These are phyloP conservation scores for Ranitomeya imitator DNA, from an alignment of 2,113 vertebrate genomes.

Conservation along the genomic window DNA sequence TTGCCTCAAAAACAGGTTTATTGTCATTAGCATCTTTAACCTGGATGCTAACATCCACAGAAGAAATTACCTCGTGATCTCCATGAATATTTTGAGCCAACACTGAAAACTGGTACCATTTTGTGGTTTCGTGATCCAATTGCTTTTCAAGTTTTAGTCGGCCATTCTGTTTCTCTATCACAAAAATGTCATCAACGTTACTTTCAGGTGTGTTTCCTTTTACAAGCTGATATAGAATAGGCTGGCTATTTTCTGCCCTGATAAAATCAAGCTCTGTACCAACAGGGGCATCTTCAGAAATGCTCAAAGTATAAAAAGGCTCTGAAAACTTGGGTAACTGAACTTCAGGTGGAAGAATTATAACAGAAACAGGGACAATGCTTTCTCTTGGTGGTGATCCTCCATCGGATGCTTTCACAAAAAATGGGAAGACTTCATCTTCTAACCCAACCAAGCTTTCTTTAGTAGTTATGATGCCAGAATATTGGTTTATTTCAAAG, in stretches of 20 bases:
- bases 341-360: slow-evolving; percentile 84
- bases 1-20: slow-evolving; percentile 86
- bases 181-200: slow-evolving; percentile 89
- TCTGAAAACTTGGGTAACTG: slow-evolving; percentile 86
- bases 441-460: slow-evolving; percentile 96
- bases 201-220: slow-evolving; percentile 90
- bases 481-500: slow-evolving; percentile 86
- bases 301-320: slow-evolving; percentile 84
- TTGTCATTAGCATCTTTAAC: slow-evolving; percentile 95
- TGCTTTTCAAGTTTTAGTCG: slow-evolving; percentile 88
- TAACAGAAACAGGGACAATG: slow-evolving; percentile 85
- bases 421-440: slow-evolving; percentile 87
- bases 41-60: slow-evolving; percentile 87
- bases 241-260: slow-evolving; percentile 78
- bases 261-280: slow-evolving; percentile 90
- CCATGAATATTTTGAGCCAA: slow-evolving; percentile 74
- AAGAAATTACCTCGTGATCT: slow-evolving; percentile 76
- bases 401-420: slow-evolving; percentile 87
- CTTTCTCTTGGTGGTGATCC: slow-evolving; percentile 84
- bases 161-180: slow-evolving; percentile 85
- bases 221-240: slow-evolving; percentile 80
- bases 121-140: slow-evolving; percentile 90
- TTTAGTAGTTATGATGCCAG: slow-evolving; percentile 87
- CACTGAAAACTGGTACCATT: slow-evolving; percentile 94
- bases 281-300: slow-evolving; percentile 86